A percentile compares a stretch with the other conserved stretches of the same genome.
phyloP scores from a whole-genome alignment of 2,888 invertebrate species.

The Ethmia dodecea region DNA sequence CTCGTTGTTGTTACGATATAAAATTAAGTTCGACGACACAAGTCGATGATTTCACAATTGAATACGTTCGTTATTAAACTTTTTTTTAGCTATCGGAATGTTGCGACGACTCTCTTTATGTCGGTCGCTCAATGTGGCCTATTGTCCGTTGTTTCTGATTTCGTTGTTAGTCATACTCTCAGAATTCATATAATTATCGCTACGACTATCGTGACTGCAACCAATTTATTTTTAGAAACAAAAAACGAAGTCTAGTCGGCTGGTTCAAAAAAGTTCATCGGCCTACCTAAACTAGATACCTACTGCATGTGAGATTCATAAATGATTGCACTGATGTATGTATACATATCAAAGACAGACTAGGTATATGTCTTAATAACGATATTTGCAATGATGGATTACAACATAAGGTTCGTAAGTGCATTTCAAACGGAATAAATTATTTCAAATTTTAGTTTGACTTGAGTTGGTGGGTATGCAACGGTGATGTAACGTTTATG shows the following conservation, averaged over 20 bases:
- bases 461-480: conserved; percentile 11
- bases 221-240: no score
- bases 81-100: conserved; percentile 40
- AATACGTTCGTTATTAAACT: conserved; percentile 59
- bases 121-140: conserved; percentile 38
- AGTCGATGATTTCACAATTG: conserved; percentile 54
- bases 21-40: conserved; percentile 42
- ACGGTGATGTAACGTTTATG: conserved; percentile 56
- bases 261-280: no score
- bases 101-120: conserved; percentile 42
- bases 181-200: no score
- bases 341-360: no score
- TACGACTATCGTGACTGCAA: conserved; percentile 1
- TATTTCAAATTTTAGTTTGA: conserved; percentile 32
- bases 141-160: conserved; percentile 53
- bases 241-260: no score
- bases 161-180: conserved; percentile 41
- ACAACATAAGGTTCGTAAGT: no score
- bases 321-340: no score
- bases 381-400: no score
- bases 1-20: conserved; percentile 38
- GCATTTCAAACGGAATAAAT: no score
- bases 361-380: no score
- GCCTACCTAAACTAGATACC: no score
- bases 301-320: no score